Evolutionary conservation across 1,140 invertebrate genomes (phyloP).

Genomic region (Pectinophora gossypiella): DNA sequence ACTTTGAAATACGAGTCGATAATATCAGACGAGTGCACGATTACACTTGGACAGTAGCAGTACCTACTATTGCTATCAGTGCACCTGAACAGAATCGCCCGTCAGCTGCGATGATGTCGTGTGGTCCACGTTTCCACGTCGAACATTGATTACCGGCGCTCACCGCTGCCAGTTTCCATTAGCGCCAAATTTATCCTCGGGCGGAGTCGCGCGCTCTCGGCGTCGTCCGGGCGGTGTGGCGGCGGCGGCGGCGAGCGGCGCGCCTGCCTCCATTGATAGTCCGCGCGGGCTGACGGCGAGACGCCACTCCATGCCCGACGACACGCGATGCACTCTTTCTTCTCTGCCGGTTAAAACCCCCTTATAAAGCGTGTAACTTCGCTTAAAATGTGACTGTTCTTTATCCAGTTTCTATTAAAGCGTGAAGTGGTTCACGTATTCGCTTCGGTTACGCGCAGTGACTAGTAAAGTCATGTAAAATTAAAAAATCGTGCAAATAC

Average conservation of each 20-base stretch:
- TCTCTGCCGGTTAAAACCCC: constrained; percentile 30
- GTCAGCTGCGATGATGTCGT: no score
- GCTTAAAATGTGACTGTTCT: constrained; percentile 42
- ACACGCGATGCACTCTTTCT: constrained; percentile 35
- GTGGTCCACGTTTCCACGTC: constrained; percentile 54
- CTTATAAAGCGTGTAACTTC: constrained; percentile 33
- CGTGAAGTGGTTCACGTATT: constrained; percentile 22
- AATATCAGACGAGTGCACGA: no score
- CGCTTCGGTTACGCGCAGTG: background rate
- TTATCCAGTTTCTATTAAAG: background rate
- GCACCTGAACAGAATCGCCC: no score
- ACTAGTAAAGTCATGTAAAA: constrained; percentile 15
- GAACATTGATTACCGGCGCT: constrained; percentile 71
- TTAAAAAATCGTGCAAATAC: constrained; percentile 36
- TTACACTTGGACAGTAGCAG: no score
- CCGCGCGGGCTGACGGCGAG: constrained; percentile 58
- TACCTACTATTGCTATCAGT: no score
- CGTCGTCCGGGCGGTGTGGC: background rate
- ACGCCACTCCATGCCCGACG: constrained; percentile 44
- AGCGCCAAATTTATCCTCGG: constrained; percentile 72
- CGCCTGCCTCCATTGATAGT: constrained; percentile 65
- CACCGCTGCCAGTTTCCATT: constrained; percentile 62
- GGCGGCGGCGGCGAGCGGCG: constrained; percentile 6
- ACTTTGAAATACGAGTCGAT: no score
- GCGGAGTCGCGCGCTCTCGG: constrained; percentile 50